Conservation (phyloP, 1,140 invertebrate genomes). For the Drosophila trapezifrons region DNA sequence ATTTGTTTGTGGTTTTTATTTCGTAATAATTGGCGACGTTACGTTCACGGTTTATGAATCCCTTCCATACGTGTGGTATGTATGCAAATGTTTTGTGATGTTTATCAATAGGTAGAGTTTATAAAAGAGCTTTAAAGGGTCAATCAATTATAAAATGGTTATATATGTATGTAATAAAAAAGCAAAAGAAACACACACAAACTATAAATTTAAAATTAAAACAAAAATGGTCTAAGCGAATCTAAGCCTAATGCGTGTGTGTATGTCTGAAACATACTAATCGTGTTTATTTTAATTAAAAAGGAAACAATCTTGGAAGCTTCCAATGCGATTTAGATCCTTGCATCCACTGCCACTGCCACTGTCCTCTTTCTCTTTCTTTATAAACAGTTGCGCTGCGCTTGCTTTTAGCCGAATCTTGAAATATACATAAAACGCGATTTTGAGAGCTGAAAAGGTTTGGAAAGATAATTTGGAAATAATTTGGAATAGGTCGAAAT, state of each 20-base stretch:
- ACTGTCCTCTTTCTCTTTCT: slow-evolving; percentile 28
- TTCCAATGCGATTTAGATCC: slow-evolving; percentile 33
- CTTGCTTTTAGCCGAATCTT: slow-evolving; percentile 56
- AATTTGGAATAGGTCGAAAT: slow-evolving; percentile 69
- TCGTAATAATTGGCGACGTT: slow-evolving; percentile 78
- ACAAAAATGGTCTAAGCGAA: slow-evolving; percentile 34
- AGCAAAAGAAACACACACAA: slow-evolving; percentile 73
- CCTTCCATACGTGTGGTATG: slow-evolving; percentile 45
- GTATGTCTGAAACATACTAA: slow-evolving; percentile 38
- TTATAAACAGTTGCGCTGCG: slow-evolving; percentile 69
- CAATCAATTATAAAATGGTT: slow-evolving; percentile 54
- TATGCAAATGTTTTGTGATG: slow-evolving; percentile 66
- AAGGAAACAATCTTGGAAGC: slow-evolving; percentile 33
- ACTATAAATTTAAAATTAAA: slow-evolving; percentile 61
- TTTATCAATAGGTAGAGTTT: slow-evolving; percentile 48
- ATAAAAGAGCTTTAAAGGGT: slow-evolving; percentile 38
- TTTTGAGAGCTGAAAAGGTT: slow-evolving; percentile 60
- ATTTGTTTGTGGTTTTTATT: slow-evolving; percentile 56
- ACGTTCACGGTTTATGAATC: slow-evolving; percentile 71
- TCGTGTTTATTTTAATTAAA: slow-evolving; percentile 11
- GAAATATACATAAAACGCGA: slow-evolving; percentile 55
- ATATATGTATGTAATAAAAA: slow-evolving; percentile 49
- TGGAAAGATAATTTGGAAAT: too few relatives aligned
- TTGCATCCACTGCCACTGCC: slow-evolving; percentile 39
- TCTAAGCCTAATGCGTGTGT: slow-evolving; percentile 50